Evolutionary conservation across 1,140 invertebrate species (phyloP), one percentile per base, ranked within the genome.

Genomic region (Caenorhabditis remanei): DNA sequence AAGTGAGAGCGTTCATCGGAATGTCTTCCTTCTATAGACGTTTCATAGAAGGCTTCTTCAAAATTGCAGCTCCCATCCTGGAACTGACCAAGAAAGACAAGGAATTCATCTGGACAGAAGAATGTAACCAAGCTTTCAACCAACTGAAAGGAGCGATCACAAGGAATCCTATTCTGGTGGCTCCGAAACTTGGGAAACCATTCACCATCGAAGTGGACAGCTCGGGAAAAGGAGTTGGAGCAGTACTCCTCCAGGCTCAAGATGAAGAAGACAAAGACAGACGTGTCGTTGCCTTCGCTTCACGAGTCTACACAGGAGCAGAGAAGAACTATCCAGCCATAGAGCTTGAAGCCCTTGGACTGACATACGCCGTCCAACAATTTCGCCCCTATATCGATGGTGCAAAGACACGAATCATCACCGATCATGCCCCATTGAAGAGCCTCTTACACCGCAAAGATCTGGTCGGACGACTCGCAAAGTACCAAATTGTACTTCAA

Each of bases 401-500:
- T 7, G 55, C 55, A 6, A 58, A 58, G n/a, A 58, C 55, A 6
- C 13, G 6, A 6, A n/a, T 58, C 55, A 58, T 58, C 13, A 58
- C 55, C 6, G 55, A 58, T n/a, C 55, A 58, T 9, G 14, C 55
- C 14, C 55, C 55, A 19, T n/a, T 58, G 14, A 58, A 58, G 19
- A 19, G 14, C 14, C 55, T 58, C 14, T 63, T 63, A 9, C 32
- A 63, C 24, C 61, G 61, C 7, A 40, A 24, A 63, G 21, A 63
- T 9, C 24, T 63, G 24, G 8, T 11, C 7, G 61, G 61, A 63
- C 24, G 61, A 63, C 8, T 63, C 7, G 61, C 21, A 40, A 63
- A 63, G 32, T 63, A 63, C 61, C 61, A 63, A 14, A 63, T 63
- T 40, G 24, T 63, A 4, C 61, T 63, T 9, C 61, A 63, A 63